Evolutionary conservation across 2,113 vertebrate genomes (phyloP).

Genomic region (Oncorhynchus keta): DNA sequence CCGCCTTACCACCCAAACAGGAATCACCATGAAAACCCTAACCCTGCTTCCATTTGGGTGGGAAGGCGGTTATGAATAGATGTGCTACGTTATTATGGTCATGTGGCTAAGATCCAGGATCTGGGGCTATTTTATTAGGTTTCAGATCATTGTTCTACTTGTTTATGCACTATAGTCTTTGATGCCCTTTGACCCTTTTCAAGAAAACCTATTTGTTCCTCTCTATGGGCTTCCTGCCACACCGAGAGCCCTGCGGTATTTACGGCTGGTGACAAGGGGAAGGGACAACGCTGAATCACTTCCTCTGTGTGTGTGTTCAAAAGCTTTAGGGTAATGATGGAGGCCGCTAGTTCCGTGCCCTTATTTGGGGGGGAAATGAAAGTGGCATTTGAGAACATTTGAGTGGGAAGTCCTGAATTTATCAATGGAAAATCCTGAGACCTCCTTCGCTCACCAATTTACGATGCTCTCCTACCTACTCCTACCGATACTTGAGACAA

Average conservation of each 20-base stretch:
- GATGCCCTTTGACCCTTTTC: slow-evolving; percentile 55
- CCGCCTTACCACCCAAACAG: neutral
- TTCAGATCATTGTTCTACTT: neutral
- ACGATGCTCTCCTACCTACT: neutral
- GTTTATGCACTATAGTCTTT: slow-evolving; percentile 11
- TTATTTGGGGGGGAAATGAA: neutral
- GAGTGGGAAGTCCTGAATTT: neutral
- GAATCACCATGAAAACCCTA: neutral
- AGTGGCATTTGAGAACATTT: neutral
- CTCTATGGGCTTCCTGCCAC: slow-evolving; percentile 49
- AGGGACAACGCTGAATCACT: slow-evolving; percentile 64
- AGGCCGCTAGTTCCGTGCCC: neutral
- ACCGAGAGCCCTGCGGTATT: slow-evolving; percentile 64
- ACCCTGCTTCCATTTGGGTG: neutral
- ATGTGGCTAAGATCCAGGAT: neutral
- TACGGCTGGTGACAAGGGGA: slow-evolving; percentile 50
- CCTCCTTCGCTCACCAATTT: neutral
- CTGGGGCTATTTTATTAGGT: neutral
- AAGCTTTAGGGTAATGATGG: neutral
- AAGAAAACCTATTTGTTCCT: slow-evolving; percentile 66
- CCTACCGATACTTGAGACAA: neutral
- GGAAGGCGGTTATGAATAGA: neutral
- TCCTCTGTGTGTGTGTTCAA: slow-evolving; percentile 44
- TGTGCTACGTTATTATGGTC: neutral
- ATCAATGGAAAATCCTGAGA: neutral